Percentiles rank a stretch among this genome's conserved stretches.
These are phyloP conservation scores for Phoebastria nigripes DNA, from an alignment of 2,797 vertebrate species.

Conservation along the genomic window DNA sequence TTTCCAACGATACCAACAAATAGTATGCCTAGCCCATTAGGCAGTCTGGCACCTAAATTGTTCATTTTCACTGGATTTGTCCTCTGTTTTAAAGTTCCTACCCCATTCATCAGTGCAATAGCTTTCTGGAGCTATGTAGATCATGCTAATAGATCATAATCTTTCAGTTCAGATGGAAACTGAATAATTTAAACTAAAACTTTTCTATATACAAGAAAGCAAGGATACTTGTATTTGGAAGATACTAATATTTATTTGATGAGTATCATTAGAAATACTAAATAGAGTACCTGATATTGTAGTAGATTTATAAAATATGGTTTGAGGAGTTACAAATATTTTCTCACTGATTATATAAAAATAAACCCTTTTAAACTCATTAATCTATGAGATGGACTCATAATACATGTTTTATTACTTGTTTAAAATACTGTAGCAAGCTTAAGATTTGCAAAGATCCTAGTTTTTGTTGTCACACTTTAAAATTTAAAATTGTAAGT, in stretches of 20 bases:
- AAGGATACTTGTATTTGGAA: not conserved
- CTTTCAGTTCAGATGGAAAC: not conserved
- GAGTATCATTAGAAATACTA: not conserved
- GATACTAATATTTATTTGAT: not conserved
- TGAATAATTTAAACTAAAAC: not conserved
- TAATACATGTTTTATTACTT: not conserved
- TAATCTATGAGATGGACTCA: not conserved
- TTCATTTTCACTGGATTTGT: not conserved
- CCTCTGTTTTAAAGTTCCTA: not conserved
- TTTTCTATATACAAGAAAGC: not conserved
- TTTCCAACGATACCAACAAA: not conserved
- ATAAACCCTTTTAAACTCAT: not conserved
- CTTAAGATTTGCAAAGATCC: not conserved
- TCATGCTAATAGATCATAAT: not conserved
- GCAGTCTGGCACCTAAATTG: not conserved
- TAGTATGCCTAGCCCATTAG: no score
- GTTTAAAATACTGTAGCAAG: not conserved
- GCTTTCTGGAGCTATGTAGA: not conserved
- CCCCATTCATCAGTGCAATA: not conserved
- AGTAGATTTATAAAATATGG: not conserved
- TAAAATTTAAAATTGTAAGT: not conserved
- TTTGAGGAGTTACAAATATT: not conserved
- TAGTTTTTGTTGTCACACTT: not conserved
- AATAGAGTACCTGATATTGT: not conserved
- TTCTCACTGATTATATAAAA: not conserved